Evolutionary conservation across 2,797 vertebrate genomes (phyloP).

Genomic region (Falco columbarius): DNA sequence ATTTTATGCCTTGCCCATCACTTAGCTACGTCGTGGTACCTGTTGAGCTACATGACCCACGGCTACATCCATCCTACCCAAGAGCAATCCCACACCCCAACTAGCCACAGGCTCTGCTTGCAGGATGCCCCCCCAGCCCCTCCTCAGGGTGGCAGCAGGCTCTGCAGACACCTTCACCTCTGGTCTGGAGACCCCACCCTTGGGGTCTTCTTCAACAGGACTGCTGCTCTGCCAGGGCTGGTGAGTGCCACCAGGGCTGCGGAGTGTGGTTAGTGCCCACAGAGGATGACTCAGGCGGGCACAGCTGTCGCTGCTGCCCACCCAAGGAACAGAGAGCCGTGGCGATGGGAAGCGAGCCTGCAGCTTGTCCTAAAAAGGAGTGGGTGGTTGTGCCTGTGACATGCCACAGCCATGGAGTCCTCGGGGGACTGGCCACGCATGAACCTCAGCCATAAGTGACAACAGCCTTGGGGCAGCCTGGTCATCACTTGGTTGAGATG

Average conservation of each 20-base stretch:
- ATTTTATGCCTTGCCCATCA: background rate
- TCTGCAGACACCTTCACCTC: background rate
- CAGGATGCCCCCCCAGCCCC: background rate
- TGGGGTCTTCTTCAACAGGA: background rate
- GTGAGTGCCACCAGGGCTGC: background rate
- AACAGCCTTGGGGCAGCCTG: background rate
- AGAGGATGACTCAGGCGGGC: background rate
- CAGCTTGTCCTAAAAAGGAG: background rate
- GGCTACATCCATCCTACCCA: background rate
- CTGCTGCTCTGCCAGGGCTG: background rate
- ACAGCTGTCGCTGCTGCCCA: background rate
- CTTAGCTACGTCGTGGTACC: background rate
- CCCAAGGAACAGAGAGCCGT: background rate
- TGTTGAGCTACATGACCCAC: background rate
- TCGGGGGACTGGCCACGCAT: accelerated
- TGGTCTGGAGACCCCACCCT: background rate
- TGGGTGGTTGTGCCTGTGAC: background rate
- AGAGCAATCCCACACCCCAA: background rate
- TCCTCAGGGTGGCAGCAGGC: background rate
- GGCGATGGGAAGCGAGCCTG: background rate
- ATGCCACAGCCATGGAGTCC: accelerated
- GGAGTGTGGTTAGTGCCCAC: background rate
- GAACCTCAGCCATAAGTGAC: background rate
- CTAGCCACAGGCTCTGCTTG: background rate
- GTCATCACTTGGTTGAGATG: background rate